phyloP scores from a whole-genome alignment of 2,888 invertebrate species.

The Troides helena region DNA sequence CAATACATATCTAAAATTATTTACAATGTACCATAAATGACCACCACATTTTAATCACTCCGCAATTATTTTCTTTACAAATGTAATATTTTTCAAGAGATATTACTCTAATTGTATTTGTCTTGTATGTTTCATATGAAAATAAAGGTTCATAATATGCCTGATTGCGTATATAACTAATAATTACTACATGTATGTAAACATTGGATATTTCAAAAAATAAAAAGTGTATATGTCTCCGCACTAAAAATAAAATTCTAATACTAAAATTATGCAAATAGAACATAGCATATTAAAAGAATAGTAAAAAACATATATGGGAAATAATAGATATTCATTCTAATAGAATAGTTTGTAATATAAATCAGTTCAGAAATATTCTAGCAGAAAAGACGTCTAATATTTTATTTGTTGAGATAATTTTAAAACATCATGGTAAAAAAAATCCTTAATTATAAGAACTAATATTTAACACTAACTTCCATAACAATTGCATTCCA shows the following conservation, averaged over 20 bases:
- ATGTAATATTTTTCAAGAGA: neutral
- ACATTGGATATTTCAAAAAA: neutral
- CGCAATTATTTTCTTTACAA: neutral
- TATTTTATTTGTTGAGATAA: too few species aligned
- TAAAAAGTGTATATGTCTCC: too few species aligned
- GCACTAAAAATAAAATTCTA: too few species aligned
- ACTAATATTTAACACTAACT: too few species aligned
- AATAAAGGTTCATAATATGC: neutral
- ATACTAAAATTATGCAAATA: neutral
- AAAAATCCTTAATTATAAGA: too few species aligned
- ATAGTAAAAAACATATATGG: neutral
- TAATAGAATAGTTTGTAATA: neutral
- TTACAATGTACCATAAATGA: too few species aligned
- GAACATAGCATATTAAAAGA: neutral
- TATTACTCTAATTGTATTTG: neutral
- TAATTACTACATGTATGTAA: neutral
- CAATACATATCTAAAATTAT: too few species aligned
- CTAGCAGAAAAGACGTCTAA: neutral
- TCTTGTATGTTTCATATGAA: neutral
- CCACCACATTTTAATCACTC: too few species aligned
- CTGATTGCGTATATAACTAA: neutral
- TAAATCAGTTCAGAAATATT: neutral
- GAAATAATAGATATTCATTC: neutral
- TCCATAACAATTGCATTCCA: too few species aligned
- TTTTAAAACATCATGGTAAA: too few species aligned